phyloP scores from a whole-genome alignment of 1,140 invertebrate species.

The Nasonia longicornis region DNA sequence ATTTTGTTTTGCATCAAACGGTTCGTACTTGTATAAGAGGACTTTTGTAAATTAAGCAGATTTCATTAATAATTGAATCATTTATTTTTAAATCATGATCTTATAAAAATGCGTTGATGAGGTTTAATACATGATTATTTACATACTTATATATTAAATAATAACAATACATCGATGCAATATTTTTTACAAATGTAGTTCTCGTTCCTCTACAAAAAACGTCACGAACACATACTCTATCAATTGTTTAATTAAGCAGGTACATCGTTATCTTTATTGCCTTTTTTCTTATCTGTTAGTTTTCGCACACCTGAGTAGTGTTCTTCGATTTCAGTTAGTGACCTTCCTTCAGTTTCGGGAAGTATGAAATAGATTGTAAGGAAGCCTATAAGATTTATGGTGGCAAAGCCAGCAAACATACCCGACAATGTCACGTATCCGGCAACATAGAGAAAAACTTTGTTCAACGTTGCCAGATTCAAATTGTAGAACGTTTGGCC shows the following conservation, averaged over 20 bases:
- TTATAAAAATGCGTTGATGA: too few relatives aligned
- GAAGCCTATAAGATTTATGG: background rate
- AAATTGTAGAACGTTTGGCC: background rate
- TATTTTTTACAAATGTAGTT: background rate
- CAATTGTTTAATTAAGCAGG: too few relatives aligned
- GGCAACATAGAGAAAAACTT: background rate
- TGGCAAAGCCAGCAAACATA: background rate
- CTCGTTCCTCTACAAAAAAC: background rate
- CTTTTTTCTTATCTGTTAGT: background rate
- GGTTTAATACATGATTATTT: too few relatives aligned
- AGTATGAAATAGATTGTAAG: background rate
- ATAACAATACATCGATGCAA: too few relatives aligned
- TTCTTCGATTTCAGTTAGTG: conserved; percentile 7
- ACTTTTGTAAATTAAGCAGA: too few relatives aligned
- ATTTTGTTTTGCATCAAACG: too few relatives aligned
- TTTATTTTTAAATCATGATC: too few relatives aligned
- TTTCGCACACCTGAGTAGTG: background rate
- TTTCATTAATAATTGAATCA: too few relatives aligned
- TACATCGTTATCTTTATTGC: background rate
- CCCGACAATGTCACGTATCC: background rate
- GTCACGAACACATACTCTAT: too few relatives aligned
- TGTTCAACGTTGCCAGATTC: background rate
- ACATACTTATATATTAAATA: too few relatives aligned
- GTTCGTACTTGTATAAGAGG: too few relatives aligned
- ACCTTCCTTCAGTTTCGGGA: conserved; percentile 11